Conservation (phyloP, 2,888 invertebrate genomes). For the Chymomyza procnemis region DNA sequence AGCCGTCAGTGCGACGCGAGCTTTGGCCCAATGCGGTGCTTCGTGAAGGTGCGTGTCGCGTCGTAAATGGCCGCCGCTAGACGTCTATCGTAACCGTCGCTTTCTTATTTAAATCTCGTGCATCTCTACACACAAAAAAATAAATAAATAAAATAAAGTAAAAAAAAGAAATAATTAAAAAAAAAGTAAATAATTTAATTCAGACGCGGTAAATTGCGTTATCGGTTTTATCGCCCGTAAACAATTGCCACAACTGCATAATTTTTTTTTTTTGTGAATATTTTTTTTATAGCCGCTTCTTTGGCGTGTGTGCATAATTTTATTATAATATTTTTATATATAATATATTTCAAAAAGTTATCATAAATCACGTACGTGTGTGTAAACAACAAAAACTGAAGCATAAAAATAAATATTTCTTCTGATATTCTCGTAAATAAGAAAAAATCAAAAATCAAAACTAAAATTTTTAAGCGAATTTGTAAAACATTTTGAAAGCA, state of each 20-base stretch:
- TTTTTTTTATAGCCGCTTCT: background rate
- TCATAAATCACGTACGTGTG: background rate
- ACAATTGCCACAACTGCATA: background rate
- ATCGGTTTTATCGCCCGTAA: background rate
- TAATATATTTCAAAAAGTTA: background rate
- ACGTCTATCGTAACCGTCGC: background rate
- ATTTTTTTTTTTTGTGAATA: background rate
- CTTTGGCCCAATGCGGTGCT: conserved; percentile 44
- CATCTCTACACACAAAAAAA: too few species aligned
- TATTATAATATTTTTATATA: background rate
- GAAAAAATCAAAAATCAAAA: too few species aligned
- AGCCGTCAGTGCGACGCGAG: conserved; percentile 45
- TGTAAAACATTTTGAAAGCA: too few species aligned
- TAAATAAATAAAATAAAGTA: background rate
- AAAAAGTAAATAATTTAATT: background rate
- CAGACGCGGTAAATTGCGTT: background rate
- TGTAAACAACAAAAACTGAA: too few species aligned
- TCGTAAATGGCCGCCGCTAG: background rate
- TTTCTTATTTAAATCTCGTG: background rate
- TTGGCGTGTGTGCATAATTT: background rate
- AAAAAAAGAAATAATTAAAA: background rate
- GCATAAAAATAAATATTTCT: too few species aligned
- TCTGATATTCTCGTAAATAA: too few species aligned
- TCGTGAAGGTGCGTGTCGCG: background rate
- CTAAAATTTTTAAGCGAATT: too few species aligned